Evolutionary conservation across 2,888 invertebrate species (phyloP).

Genomic region (Idaea aversata): DNA sequence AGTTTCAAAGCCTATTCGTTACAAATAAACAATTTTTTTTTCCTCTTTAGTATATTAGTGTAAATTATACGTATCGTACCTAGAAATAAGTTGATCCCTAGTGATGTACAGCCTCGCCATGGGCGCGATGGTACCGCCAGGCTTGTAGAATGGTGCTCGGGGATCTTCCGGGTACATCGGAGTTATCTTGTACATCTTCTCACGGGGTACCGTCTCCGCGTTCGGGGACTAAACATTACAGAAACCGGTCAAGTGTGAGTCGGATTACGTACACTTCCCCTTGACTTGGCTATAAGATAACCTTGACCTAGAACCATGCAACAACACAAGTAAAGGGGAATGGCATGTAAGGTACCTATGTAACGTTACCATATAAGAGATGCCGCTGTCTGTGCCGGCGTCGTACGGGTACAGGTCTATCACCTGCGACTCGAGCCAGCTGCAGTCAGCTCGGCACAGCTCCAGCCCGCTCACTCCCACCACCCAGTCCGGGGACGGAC

Average conservation of each 20-base stretch:
- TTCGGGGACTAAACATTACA: slow-evolving; percentile 84
- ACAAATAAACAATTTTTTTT: not conserved
- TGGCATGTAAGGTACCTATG: slow-evolving; percentile 19
- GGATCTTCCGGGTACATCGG: slow-evolving; percentile 94
- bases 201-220: slow-evolving; percentile 87
- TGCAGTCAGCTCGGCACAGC: slow-evolving; percentile 92
- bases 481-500: slow-evolving; percentile 99
- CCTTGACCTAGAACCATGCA: too few species aligned
- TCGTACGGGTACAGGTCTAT: slow-evolving; percentile 96
- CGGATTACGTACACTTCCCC: not conserved
- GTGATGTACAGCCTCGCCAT: slow-evolving; percentile 90
- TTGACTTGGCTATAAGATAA: too few species aligned
- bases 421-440: slow-evolving; percentile 92
- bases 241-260: not conserved
- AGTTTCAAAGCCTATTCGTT: too few species aligned
- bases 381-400: slow-evolving; percentile 96
- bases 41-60: not conserved
- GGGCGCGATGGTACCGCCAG: slow-evolving; percentile 86
- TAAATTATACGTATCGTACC: slow-evolving; percentile 42
- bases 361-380: slow-evolving; percentile 89
- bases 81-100: slow-evolving; percentile 86
- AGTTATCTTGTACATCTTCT: slow-evolving; percentile 94
- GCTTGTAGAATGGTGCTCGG: slow-evolving; percentile 94
- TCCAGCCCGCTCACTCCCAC: slow-evolving; percentile 94
- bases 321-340: too few species aligned